Evolutionary conservation across 2,797 vertebrate species (phyloP).

Genomic region (Petrocephalus sullivani): DNA sequence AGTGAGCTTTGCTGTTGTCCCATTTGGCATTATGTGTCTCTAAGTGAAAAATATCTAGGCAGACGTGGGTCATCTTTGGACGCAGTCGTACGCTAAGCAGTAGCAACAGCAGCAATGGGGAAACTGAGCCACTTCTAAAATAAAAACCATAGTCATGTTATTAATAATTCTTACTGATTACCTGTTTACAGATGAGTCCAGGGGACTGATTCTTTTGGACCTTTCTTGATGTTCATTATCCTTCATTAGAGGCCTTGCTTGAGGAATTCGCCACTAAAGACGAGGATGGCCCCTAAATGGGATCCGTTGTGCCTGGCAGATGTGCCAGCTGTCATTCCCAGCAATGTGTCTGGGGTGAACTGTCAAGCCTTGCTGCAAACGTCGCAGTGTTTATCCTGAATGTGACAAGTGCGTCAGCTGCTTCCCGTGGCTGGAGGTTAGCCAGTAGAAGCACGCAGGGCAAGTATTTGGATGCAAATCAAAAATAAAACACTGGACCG

Average conservation of each 20-base stretch:
- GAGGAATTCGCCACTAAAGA: neutral
- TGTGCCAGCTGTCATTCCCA: slow-evolving; percentile 49
- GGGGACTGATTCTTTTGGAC: neutral
- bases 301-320: slow-evolving; percentile 46
- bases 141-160: neutral
- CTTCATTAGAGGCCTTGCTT: neutral
- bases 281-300: neutral
- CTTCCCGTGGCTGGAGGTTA: slow-evolving; percentile 10
- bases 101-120: neutral
- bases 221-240: neutral
- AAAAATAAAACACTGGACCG: slow-evolving; percentile 2
- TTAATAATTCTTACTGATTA: neutral
- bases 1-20: neutral
- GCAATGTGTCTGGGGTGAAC: slow-evolving; percentile 38
- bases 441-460: slow-evolving; percentile 5
- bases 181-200: neutral
- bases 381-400: neutral
- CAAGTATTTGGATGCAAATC: slow-evolving; percentile 8
- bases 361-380: slow-evolving; percentile 16
- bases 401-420: slow-evolving; percentile 16
- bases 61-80: neutral
- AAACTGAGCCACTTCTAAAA: neutral
- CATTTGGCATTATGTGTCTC: neutral
- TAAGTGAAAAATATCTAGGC: neutral
- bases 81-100: neutral